Evolutionary conservation across 1,140 invertebrate genomes (phyloP).

Genomic region (Galleria mellonella): DNA sequence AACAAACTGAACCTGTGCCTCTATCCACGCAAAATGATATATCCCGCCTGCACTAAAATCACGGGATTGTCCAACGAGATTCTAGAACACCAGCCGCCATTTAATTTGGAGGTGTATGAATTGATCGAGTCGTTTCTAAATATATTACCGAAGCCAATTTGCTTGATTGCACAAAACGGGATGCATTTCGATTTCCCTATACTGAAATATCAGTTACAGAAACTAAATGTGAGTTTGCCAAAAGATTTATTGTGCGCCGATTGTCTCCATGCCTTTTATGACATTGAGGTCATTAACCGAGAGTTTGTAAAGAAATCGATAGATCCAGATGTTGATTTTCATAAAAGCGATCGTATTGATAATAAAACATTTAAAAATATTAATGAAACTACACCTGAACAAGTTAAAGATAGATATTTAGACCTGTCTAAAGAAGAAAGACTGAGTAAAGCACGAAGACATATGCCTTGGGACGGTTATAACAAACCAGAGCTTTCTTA

Average conservation of each 20-base stretch:
- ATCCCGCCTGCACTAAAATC: constrained; percentile 51
- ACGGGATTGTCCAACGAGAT: constrained; percentile 81
- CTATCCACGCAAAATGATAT: constrained; percentile 75
- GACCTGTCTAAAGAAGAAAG: no score
- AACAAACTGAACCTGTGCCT: constrained; percentile 79
- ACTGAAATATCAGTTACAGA: constrained; percentile 48
- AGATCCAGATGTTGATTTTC: no score
- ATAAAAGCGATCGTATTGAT: no score
- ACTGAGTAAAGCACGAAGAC: neutral
- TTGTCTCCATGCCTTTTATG: constrained; percentile 67
- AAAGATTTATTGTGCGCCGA: constrained; percentile 76
- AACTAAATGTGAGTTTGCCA: constrained; percentile 52
- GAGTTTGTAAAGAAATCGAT: no score
- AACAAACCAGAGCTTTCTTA: constrained; percentile 46
- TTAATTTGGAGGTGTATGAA: constrained; percentile 71
- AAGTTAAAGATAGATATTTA: neutral
- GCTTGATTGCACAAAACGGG: constrained; percentile 88
- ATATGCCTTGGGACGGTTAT: constrained; percentile 20
- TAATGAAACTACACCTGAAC: constrained; percentile 45
- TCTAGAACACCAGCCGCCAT: constrained; percentile 76
- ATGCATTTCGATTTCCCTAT: constrained; percentile 81
- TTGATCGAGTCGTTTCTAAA: constrained; percentile 78
- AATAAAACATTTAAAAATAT: constrained; percentile 12
- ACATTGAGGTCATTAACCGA: constrained; percentile 15
- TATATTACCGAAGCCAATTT: constrained; percentile 78